These are phyloP conservation scores for Engraulis encrasicolus DNA, from an alignment of 2,113 vertebrate species.

Conservation along the genomic window DNA sequence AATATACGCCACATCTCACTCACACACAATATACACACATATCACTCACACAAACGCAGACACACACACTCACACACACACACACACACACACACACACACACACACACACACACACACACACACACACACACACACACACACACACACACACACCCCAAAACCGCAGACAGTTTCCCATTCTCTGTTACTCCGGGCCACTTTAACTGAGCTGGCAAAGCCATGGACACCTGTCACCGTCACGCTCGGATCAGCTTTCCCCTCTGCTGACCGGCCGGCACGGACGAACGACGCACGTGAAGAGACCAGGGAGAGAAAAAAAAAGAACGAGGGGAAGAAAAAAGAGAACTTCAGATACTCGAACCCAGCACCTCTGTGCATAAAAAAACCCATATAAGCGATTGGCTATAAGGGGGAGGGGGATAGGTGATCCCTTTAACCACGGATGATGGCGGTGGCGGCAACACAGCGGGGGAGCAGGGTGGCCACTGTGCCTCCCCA, in stretches of 20 bases:
- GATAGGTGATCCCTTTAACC: not conserved
- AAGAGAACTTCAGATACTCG: not conserved
- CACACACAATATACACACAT: too few species aligned
- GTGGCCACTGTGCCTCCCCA: not conserved
- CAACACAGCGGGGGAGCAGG: not conserved
- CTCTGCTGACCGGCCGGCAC: not conserved
- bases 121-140: not conserved
- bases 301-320: not conserved
- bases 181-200: constrained; percentile 58
- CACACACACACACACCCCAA: constrained; percentile 38
- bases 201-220: constrained; percentile 60
- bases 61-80: constrained; percentile 27
- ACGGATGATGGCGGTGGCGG: not conserved
- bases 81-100: not conserved
- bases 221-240: constrained; percentile 62
- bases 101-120: too few species aligned
- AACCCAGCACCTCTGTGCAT: not conserved
- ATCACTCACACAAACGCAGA: constrained; percentile 7
- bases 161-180: constrained; percentile 45
- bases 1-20: too few species aligned
- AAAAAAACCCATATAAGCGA: not conserved
- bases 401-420: not conserved
- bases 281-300: constrained; percentile 1
- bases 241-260: constrained; percentile 37
- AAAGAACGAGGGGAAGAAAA: not conserved